Evolutionary conservation across 2,888 invertebrate genomes (phyloP), one percentile per base, ranked within the genome.

Genomic region (Griposia aprilina): DNA sequence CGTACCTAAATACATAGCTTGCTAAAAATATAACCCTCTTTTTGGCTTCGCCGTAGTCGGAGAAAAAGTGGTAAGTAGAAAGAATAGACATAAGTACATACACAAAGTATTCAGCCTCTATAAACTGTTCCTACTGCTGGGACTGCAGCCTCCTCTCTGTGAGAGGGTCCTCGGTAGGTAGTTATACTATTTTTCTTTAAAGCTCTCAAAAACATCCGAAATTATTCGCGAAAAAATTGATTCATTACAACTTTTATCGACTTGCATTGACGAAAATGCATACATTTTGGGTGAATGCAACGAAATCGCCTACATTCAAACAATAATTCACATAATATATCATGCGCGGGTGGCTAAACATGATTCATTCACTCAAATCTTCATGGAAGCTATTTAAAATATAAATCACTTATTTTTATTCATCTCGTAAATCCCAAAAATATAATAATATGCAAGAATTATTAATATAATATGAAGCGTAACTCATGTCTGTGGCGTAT

Each of bases 361-460:
- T 85, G 82, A 83, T 73, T 85, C 77, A 73, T 67, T 59, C 60
- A 59, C 23, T 63, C 26, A 77, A 74, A 66, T 70, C 65, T 52
- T 70, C 41, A 63, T 23, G 65, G n/a, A 52, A 72, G 17, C 62
- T 63, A 73, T 80, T 23, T 55, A 70, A 74, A 77, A 72, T 52
- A 82, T 69, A 63, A 75, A 79, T 73, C 79, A 69, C 30, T 20
- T 62, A 5, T 69, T 74, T 74, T 72, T 72, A 60, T 70, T 30
- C 15, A 23, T 13, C 2, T 59, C 62, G 4, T 71, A 78, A 83
- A 71, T 73, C 48, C 20, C 23, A 26, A 63, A 60, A 67, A 65
- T 55, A 23, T 36, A 65, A 52, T 70, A 57, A 41, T 52, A 59
- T 48, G 65, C 17, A 52, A n/a, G 41, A 85, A 77, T 60, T 73